Evolutionary conservation across 2,888 invertebrate species (phyloP).

Genomic region (Drosophila histrio): DNA sequence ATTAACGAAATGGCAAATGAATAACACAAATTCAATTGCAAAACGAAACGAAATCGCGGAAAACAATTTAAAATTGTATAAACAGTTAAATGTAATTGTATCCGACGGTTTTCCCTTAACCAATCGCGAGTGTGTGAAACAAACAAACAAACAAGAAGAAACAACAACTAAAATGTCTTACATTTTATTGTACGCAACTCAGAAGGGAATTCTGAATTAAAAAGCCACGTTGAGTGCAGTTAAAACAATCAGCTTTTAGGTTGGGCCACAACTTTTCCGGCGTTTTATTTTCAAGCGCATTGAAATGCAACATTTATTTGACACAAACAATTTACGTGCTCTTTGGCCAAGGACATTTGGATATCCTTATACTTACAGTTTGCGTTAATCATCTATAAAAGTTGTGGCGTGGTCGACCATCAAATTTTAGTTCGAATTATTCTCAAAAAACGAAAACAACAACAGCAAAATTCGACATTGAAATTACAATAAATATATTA

Average conservation of each 20-base stretch:
- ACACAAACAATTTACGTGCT: conserved; percentile 31
- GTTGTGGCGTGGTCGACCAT: conserved; percentile 38
- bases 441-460: background rate
- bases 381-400: conserved; percentile 34
- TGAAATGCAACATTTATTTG: conserved; percentile 50
- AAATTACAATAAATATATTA: background rate
- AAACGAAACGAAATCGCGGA: conserved; percentile 13
- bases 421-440: conserved; percentile 9
- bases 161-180: conserved; percentile 13
- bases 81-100: conserved; percentile 6
- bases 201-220: conserved; percentile 50
- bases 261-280: conserved; percentile 52
- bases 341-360: conserved; percentile 38
- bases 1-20: conserved; percentile 20
- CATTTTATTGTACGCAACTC: conserved; percentile 20
- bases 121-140: conserved; percentile 6
- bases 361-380: conserved; percentile 27
- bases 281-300: conserved; percentile 33
- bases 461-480: background rate
- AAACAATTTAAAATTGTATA: conserved; percentile 17
- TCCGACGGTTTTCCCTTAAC: background rate
- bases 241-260: conserved; percentile 34
- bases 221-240: conserved; percentile 37
- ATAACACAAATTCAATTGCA: conserved; percentile 19
- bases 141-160: background rate